phyloP scores from a whole-genome alignment of 2,797 vertebrate species.

The Sternotherus odoratus region DNA sequence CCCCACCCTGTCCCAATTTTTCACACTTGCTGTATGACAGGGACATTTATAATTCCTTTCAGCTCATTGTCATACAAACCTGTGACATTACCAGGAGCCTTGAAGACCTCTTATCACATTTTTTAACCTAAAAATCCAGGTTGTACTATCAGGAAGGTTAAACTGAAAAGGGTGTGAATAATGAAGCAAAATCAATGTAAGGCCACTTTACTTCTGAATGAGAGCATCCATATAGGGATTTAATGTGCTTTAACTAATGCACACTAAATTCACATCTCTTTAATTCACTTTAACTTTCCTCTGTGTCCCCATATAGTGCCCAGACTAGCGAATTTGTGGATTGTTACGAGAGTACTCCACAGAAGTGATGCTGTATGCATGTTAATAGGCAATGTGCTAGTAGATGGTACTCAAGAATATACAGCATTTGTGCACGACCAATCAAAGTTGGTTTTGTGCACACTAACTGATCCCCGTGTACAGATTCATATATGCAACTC shows the following conservation, averaged over 20 bases:
- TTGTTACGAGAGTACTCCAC: neutral
- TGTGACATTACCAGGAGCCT: neutral
- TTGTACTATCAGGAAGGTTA: neutral
- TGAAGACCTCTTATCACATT: neutral
- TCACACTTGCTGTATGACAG: no score
- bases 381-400: conserved; percentile 38
- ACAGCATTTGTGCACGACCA: conserved; percentile 2
- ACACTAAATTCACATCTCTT: neutral
- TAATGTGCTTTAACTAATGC: neutral
- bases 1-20: no score
- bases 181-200: neutral
- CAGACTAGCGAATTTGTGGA: neutral
- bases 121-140: neutral
- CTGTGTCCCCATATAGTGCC: neutral
- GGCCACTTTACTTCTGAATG: neutral
- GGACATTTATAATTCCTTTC: neutral
- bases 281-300: conserved; percentile 11
- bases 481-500: neutral
- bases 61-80: neutral
- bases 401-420: neutral
- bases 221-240: neutral
- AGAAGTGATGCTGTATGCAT: conserved; percentile 46
- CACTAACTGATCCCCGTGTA: neutral
- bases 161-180: neutral
- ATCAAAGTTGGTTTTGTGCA: neutral